Evolutionary conservation across 2,113 vertebrate species (phyloP).

Genomic region (Columbina picui): DNA sequence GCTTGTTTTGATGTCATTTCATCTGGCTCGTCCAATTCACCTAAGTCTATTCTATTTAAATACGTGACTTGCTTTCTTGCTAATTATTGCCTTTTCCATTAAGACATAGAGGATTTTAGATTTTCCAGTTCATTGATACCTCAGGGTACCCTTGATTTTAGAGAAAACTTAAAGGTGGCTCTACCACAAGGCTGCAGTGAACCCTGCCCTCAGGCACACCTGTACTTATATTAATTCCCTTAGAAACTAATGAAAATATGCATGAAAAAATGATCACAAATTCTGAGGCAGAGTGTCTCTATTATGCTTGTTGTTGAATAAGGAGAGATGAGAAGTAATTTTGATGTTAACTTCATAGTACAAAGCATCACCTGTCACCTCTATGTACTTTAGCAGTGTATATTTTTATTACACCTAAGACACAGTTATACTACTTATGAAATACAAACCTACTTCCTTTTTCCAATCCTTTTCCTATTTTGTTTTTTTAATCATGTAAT

Average conservation of each 20-base stretch:
- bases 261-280: background rate
- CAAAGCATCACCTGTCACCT: background rate
- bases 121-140: background rate
- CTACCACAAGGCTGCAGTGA: background rate
- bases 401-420: background rate
- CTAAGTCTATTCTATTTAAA: background rate
- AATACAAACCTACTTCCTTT: background rate
- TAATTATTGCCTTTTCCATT: background rate
- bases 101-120: background rate
- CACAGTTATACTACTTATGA: background rate
- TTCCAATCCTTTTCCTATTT: background rate
- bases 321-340: background rate
- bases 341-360: background rate
- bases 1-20: background rate
- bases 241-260: background rate
- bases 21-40: background rate
- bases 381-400: accelerated
- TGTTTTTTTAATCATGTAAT: background rate
- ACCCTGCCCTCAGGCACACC: background rate
- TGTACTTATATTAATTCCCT: background rate
- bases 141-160: background rate
- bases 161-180: background rate
- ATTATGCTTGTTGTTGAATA: background rate
- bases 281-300: background rate
- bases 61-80: background rate